Base-by-base conservation (phyloP, 2,113 vertebrate species). In the Raphicerus campestris region DNA sequence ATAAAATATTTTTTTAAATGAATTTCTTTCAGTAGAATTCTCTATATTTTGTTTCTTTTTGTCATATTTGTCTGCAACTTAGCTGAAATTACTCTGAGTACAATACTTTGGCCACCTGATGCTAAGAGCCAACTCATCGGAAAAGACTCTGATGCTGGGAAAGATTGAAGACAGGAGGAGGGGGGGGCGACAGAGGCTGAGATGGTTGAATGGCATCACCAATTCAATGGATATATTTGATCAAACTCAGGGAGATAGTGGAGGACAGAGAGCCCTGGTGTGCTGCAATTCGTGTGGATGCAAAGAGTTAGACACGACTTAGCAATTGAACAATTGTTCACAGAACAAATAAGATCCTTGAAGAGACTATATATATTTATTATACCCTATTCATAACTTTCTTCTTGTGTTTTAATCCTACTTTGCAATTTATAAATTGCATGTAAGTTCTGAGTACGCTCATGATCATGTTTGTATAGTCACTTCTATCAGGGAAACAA, bases 11-110 rank as follows among this genome's bases (percentile, higher is more conserved):
- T 84, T 87, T 78, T 10, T 47, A 93, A 90, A 42, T 32, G 19
- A 92, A 81, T 91, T 89, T 96, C 1, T 87, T 91, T 96, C 90
- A 47, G 28, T 66, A 56, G n/a, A 96, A 85, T 87, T 95, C 75
- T 85, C 75, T 95, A 82, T 88, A 92, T 77, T 93, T 56, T 32
- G 55, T 91, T 95, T 96, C 26, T 86, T 51, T 82, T 96, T 81
- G 55, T 61, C 47, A 89, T 84, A 77, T 93, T 92, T 97, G 94
- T 92, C 82, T 78, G 75, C 7, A 96, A 30, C 89, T 93, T 83
- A 94, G 45, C 51, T 94, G 83, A 92, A 97, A 91, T 32, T 55
- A 30, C 89, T 94, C 70, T 66, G 51, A 73, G 35, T 39, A 73
- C 66, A 39, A 73, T 39, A 73, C 35, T 39, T 73, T 73, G n/a